A percentile compares a stretch with the other conserved stretches of the same genome.
phyloP scores from a whole-genome alignment of 2,888 invertebrate species.

The Galerucella calmariensis region DNA sequence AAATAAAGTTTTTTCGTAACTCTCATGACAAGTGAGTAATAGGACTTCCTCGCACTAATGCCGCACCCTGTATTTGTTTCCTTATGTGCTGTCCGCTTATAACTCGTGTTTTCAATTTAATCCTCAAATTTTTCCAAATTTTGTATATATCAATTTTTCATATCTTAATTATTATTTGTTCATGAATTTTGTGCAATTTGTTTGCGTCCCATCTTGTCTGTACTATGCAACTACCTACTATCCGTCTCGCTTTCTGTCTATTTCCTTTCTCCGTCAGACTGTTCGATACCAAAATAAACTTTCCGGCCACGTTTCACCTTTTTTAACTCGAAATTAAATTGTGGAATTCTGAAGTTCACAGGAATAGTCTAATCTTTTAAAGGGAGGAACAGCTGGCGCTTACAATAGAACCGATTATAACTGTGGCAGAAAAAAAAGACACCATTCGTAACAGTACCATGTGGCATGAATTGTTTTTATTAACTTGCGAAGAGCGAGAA shows the following conservation, averaged over 20 bases:
- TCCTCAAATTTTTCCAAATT: too few species aligned
- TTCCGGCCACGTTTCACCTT: conserved; percentile 30
- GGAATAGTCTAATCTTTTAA: conserved; percentile 28
- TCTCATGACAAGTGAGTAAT: too few species aligned
- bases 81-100: too few species aligned
- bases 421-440: not conserved
- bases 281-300: conserved; percentile 43
- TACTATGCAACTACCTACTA: not conserved
- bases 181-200: not conserved
- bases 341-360: conserved; percentile 31
- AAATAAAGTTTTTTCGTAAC: too few species aligned
- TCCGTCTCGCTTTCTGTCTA: conserved; percentile 6
- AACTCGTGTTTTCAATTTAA: too few species aligned
- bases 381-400: conserved; percentile 6
- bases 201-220: not conserved
- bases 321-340: conserved; percentile 33
- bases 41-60: too few species aligned
- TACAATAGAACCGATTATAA: conserved; percentile 13
- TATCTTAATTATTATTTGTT: too few species aligned
- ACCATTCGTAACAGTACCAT: not conserved
- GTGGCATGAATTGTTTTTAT: not conserved
- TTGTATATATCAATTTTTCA: too few species aligned
- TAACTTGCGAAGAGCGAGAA: not conserved
- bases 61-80: too few species aligned
- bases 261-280: conserved; percentile 17